Conservation (phyloP, 2,113 vertebrate genomes). For the Ramphastos sulfuratus region DNA sequence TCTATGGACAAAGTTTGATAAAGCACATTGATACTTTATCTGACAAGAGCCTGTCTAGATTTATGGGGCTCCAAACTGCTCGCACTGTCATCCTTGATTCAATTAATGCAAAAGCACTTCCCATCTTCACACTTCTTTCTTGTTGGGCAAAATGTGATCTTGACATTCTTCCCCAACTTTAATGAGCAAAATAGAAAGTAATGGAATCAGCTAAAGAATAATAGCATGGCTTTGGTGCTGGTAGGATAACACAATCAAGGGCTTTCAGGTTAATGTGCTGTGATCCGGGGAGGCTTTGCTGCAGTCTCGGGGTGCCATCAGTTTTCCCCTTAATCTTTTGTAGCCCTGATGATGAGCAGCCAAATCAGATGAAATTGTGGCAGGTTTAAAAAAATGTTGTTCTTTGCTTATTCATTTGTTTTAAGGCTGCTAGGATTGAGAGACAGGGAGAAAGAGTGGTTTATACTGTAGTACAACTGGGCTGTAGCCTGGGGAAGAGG, state of each 20-base stretch:
- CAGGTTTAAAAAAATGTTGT: neutral
- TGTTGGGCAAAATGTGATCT: constrained; percentile 25
- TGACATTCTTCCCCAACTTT: neutral
- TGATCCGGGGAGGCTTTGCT: neutral
- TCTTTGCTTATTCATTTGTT: neutral
- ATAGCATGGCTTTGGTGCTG: neutral
- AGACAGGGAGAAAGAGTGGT: neutral
- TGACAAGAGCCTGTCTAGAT: constrained; percentile 57
- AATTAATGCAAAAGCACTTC: constrained; percentile 53
- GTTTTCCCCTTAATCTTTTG: neutral
- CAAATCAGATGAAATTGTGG: neutral
- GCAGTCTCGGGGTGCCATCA: neutral
- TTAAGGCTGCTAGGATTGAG: neutral
- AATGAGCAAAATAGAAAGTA: constrained; percentile 31
- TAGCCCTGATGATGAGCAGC: neutral
- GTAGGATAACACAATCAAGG: neutral
- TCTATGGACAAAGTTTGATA: constrained; percentile 71
- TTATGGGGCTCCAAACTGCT: constrained; percentile 46
- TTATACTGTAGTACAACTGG: neutral
- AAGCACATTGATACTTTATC: constrained; percentile 66
- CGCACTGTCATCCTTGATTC: constrained; percentile 16
- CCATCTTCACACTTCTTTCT: constrained; percentile 2
- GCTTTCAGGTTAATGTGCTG: neutral
- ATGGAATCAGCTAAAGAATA: neutral
- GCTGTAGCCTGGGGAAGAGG: neutral